Conservation (phyloP, 2,797 vertebrate genomes). For the Syngnathus rostellatus region DNA sequence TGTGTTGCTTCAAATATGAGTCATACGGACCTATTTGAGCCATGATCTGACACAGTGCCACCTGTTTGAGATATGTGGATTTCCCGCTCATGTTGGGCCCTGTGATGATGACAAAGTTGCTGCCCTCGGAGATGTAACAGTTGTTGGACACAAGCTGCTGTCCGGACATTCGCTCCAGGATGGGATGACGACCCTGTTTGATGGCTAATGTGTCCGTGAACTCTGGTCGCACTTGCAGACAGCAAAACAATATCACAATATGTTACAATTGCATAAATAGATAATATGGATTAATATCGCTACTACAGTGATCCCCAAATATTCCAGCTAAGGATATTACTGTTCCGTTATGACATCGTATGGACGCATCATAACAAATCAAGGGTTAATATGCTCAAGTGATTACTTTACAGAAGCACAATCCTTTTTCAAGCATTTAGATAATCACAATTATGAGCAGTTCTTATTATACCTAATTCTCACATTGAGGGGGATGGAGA, state of each 20-base stretch:
- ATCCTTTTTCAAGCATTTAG: neutral
- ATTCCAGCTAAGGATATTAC: too few species aligned
- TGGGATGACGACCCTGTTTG: slow-evolving; percentile 90
- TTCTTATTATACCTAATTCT: too few species aligned
- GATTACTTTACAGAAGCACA: neutral
- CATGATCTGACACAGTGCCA: slow-evolving; percentile 95
- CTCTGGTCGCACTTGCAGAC: slow-evolving; percentile 83
- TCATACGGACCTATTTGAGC: slow-evolving; percentile 86
- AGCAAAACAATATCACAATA: neutral
- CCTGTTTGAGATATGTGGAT: slow-evolving; percentile 93
- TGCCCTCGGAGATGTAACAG: slow-evolving; percentile 85
- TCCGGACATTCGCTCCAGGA: slow-evolving; percentile 84
- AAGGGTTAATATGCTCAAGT: neutral
- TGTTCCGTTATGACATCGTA: too few species aligned
- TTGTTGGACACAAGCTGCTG: slow-evolving; percentile 88
- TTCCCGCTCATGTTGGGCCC: slow-evolving; percentile 99
- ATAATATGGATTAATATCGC: too few species aligned
- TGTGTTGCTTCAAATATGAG: neutral
- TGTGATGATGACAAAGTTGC: slow-evolving; percentile 90
- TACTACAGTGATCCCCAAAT: too few species aligned
- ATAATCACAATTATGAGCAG: too few species aligned
- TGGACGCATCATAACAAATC: too few species aligned
- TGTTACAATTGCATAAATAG: too few species aligned
- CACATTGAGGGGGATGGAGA: neutral
- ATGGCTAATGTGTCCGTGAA: slow-evolving; percentile 95